Percentiles rank a stretch among this genome's conserved stretches.
phyloP scores from a whole-genome alignment of 1,140 invertebrate genomes.

The Leptinotarsa undecemlineata region DNA sequence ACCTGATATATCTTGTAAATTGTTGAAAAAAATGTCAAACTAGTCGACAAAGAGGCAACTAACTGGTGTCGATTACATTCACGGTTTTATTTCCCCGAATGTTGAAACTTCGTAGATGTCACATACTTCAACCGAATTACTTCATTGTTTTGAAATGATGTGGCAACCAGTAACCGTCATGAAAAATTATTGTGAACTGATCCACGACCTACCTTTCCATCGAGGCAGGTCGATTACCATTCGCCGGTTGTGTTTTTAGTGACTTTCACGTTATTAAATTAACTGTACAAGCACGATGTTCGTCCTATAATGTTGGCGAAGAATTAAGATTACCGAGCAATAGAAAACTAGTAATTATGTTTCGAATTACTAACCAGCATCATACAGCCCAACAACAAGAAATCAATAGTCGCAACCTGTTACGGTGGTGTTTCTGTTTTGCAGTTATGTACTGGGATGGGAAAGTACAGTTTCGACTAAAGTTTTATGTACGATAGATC shows the following conservation, averaged over 20 bases:
- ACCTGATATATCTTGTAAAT: too few relatives aligned
- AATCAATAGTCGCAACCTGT: slow-evolving; percentile 32
- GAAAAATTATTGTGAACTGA: background rate
- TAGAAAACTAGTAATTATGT: slow-evolving; percentile 20
- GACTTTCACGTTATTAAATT: slow-evolving; percentile 10
- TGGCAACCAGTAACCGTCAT: background rate
- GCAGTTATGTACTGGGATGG: slow-evolving; percentile 31
- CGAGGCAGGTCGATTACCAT: background rate
- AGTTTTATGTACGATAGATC: slow-evolving; percentile 17
- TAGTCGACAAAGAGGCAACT: too few relatives aligned
- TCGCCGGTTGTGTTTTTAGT: background rate
- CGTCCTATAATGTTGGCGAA: background rate
- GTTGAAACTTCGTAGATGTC: too few relatives aligned
- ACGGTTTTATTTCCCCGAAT: too few relatives aligned
- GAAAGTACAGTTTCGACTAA: slow-evolving; percentile 29
- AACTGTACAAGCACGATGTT: slow-evolving; percentile 8
- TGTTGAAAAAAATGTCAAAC: too few relatives aligned
- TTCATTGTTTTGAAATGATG: too few relatives aligned
- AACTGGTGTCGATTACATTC: too few relatives aligned
- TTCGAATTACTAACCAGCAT: slow-evolving; percentile 18
- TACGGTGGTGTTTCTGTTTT: slow-evolving; percentile 28
- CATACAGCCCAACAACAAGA: slow-evolving; percentile 22
- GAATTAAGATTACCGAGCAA: slow-evolving; percentile 6
- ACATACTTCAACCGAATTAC: too few relatives aligned
- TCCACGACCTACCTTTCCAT: slow-evolving; percentile 2